Percentiles rank a stretch among this genome's conserved stretches.
These are phyloP conservation scores for Ectemnius continuus DNA, from an alignment of 2,888 invertebrate genomes.

Conservation along the genomic window DNA sequence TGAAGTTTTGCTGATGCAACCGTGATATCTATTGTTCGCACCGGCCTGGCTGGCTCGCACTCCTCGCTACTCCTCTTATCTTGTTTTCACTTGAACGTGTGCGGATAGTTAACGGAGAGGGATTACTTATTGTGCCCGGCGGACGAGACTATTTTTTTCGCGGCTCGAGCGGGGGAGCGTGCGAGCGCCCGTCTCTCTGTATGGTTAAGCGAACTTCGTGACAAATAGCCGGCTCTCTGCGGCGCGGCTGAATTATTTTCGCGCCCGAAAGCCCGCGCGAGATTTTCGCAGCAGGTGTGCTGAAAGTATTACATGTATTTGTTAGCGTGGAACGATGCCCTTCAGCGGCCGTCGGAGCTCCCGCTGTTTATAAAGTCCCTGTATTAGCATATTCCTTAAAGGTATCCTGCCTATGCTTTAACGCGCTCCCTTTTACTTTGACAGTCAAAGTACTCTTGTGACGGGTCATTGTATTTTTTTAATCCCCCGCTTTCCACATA, in stretches of 20 bases:
- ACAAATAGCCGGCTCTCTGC: constrained; percentile 6
- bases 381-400: constrained; percentile 7
- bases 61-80: constrained; percentile 12
- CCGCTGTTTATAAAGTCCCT: constrained; percentile 3
- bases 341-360: not conserved
- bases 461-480: no score
- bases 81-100: constrained; percentile 35
- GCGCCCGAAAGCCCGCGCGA: not conserved
- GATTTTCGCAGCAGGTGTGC: constrained; percentile 5
- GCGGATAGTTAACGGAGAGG: constrained; percentile 26
- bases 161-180: no score
- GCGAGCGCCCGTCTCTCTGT: no score
- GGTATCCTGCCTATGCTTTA: not conserved
- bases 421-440: not conserved
- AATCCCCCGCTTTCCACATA: no score
- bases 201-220: constrained; percentile 11
- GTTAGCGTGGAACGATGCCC: not conserved
- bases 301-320: constrained; percentile 4
- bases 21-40: constrained; percentile 37
- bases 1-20: constrained; percentile 45
- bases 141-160: constrained; percentile 6
- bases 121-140: constrained; percentile 28
- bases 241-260: not conserved
- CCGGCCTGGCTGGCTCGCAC: not conserved
- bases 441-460: no score